phyloP scores from a whole-genome alignment of 2,797 vertebrate species.

The Yasuhikotakia modesta region DNA sequence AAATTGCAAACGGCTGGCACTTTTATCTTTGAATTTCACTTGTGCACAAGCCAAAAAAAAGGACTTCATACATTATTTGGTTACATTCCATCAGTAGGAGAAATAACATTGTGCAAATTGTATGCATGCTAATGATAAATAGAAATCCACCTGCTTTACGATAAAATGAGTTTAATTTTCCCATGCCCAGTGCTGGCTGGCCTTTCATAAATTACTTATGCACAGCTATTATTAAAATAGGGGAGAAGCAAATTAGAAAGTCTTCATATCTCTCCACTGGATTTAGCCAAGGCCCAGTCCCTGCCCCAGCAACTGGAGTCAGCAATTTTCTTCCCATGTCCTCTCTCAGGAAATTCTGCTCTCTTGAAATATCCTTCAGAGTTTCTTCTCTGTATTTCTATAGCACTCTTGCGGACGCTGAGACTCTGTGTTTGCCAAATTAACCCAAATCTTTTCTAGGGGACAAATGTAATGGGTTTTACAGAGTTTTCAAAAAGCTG shows the following conservation, averaged over 20 bases:
- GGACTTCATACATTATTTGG: constrained; percentile 98
- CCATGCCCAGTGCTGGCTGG: constrained; percentile 93
- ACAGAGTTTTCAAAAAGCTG: constrained; percentile 79
- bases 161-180: constrained; percentile 99
- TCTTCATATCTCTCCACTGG: constrained; percentile 98
- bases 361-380: constrained; percentile 84
- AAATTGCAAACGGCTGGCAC: constrained; percentile 91
- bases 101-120: constrained; percentile 99
- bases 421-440: constrained; percentile 99
- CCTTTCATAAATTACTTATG: constrained; percentile 99
- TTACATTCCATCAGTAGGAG: constrained; percentile 99
- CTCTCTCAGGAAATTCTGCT: constrained; percentile 78
- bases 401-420: constrained; percentile 86
- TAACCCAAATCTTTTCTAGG: constrained; percentile 96
- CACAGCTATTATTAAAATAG: constrained; percentile 99
- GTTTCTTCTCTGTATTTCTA: constrained; percentile 85
- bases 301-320: constrained; percentile 88
- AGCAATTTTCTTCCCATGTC: constrained; percentile 91
- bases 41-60: constrained; percentile 94
- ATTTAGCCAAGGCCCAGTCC: constrained; percentile 93
- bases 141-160: constrained; percentile 99
- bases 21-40: constrained; percentile 99
- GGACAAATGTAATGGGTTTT: constrained; percentile 97
- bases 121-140: constrained; percentile 99
- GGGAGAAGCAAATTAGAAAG: constrained; percentile 99